These are phyloP conservation scores for Trichogramma pretiosum DNA, from an alignment of 1,140 invertebrate species.

Conservation along the genomic window DNA sequence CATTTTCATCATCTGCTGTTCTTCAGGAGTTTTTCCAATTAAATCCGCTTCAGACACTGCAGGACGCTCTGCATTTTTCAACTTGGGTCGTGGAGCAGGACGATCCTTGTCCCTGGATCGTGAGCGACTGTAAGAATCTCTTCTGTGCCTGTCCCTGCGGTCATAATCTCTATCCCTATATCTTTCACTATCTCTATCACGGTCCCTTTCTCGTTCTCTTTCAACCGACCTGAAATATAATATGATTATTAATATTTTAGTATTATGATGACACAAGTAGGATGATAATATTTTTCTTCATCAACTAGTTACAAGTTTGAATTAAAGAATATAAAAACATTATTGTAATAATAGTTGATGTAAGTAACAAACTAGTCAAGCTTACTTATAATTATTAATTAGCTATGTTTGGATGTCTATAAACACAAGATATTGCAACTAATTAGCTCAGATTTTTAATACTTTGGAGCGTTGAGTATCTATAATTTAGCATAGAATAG, in stretches of 20 bases:
- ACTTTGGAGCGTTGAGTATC: too few relatives aligned
- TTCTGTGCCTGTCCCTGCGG: constrained; percentile 42
- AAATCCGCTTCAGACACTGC: constrained; percentile 55
- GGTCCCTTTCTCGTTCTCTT: constrained; percentile 39
- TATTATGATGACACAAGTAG: too few relatives aligned
- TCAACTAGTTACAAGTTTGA: background rate
- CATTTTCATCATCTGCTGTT: constrained; percentile 90
- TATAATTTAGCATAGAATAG: too few relatives aligned
- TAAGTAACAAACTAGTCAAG: background rate
- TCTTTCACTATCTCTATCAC: constrained; percentile 35
- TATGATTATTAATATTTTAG: too few relatives aligned
- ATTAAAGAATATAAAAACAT: constrained; percentile 1
- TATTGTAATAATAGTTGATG: background rate
- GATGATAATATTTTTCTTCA: too few relatives aligned
- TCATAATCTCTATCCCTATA: constrained; percentile 37
- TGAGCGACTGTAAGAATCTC: constrained; percentile 46
- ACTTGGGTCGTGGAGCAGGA: constrained; percentile 31
- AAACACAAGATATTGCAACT: too few relatives aligned
- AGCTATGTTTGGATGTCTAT: too few relatives aligned
- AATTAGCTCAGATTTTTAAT: too few relatives aligned
- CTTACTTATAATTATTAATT: too few relatives aligned
- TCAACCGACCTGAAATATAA: constrained; percentile 31
- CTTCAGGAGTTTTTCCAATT: constrained; percentile 77
- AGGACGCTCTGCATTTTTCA: constrained; percentile 47
- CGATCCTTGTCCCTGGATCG: constrained; percentile 44